Percentiles rank a stretch among this genome's conserved stretches.
Evolutionary conservation across 2,888 invertebrate genomes (phyloP).

Genomic region (Pollenia amentaria): DNA sequence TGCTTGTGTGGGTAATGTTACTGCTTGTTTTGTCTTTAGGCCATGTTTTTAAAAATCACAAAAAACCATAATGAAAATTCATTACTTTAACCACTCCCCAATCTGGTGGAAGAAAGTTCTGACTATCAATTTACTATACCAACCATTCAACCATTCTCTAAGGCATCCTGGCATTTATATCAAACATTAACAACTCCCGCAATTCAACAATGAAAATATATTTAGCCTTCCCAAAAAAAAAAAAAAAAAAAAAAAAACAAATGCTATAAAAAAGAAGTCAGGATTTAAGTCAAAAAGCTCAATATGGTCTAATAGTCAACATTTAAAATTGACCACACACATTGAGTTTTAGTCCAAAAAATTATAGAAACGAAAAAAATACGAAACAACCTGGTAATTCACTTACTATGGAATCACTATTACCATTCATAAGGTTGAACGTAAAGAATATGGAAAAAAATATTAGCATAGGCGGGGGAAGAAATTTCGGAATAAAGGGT

Average conservation of each 20-base stretch:
- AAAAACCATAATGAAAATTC: constrained; percentile 71
- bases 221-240: constrained; percentile 1
- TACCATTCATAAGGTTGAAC: constrained; percentile 59
- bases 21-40: constrained; percentile 70
- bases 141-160: constrained; percentile 14
- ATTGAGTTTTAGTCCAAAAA: constrained; percentile 45
- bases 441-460: constrained; percentile 27
- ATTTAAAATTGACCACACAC: constrained; percentile 74
- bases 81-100: constrained; percentile 73
- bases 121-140: constrained; percentile 34
- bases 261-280: constrained; percentile 47
- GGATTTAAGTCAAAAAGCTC: constrained; percentile 69
- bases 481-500: not conserved
- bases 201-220: constrained; percentile 67
- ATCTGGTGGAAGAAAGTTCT: constrained; percentile 52
- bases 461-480: constrained; percentile 36
- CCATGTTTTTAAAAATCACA: constrained; percentile 60
- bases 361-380: constrained; percentile 5
- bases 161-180: constrained; percentile 55
- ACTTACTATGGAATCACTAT: constrained; percentile 66
- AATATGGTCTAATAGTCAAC: constrained; percentile 73
- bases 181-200: constrained; percentile 70
- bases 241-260: constrained; percentile 20
- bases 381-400: constrained; percentile 63
- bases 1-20: constrained; percentile 17